Evolutionary conservation across 2,113 vertebrate genomes (phyloP).

Genomic region (Onychorhynchus coronatus): DNA sequence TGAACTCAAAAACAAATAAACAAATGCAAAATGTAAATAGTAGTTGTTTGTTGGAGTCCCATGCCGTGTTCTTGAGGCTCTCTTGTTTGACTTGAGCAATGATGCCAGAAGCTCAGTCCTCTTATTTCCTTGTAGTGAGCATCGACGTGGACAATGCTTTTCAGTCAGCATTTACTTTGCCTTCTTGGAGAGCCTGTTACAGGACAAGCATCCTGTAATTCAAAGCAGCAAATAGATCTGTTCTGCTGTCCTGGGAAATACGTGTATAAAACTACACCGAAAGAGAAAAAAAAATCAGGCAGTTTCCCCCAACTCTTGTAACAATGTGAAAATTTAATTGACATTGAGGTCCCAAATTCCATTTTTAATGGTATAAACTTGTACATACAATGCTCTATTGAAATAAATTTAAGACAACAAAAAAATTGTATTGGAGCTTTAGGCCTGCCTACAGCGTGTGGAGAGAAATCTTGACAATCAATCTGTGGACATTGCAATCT

Average conservation of each 20-base stretch:
- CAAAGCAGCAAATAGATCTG: neutral
- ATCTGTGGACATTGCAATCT: neutral
- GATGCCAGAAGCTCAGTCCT: neutral
- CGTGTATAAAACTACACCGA: neutral
- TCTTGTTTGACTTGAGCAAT: neutral
- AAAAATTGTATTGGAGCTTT: neutral
- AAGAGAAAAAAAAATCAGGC: neutral
- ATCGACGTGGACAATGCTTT: neutral
- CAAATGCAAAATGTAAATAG: neutral
- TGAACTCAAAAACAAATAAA: neutral
- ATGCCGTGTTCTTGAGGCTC: neutral
- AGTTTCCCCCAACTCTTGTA: neutral
- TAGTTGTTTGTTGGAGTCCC: neutral
- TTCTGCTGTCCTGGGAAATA: neutral
- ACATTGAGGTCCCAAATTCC: neutral
- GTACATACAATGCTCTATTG: neutral
- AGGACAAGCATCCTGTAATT: neutral
- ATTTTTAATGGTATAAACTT: neutral
- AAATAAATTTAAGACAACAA: neutral
- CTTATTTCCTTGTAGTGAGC: neutral
- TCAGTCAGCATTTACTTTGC: neutral
- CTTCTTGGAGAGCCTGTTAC: neutral
- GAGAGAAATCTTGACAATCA: neutral
- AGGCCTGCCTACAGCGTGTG: neutral
- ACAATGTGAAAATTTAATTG: neutral